Evolutionary conservation across 2,797 vertebrate species (phyloP).

Genomic region (Danio choprae): DNA sequence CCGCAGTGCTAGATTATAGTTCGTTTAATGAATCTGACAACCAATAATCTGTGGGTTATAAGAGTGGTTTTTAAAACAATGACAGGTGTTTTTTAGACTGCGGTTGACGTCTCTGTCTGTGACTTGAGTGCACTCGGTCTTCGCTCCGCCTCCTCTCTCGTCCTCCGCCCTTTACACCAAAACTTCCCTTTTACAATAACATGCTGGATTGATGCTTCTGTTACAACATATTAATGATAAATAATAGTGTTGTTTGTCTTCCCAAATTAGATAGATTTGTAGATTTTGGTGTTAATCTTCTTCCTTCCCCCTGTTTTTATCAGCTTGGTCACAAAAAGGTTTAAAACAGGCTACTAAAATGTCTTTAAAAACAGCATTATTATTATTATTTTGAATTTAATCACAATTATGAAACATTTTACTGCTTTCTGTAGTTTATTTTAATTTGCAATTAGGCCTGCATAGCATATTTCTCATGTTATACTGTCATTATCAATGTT

Average conservation of each 20-base stretch:
- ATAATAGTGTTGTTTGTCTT: neutral
- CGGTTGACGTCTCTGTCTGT: neutral
- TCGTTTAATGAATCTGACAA: neutral
- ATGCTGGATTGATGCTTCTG: neutral
- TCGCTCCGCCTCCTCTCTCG: slow-evolving; percentile 12
- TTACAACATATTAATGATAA: neutral
- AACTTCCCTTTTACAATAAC: neutral
- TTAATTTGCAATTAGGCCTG: no score
- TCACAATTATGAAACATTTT: neutral
- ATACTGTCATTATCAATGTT: no score
- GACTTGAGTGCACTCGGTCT: neutral
- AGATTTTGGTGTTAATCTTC: neutral
- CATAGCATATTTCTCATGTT: no score
- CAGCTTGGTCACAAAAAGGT: neutral
- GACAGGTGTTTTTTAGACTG: slow-evolving; percentile 1
- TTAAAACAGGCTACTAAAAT: neutral
- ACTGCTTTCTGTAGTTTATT: no score
- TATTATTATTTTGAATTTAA: neutral
- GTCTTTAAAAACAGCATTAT: neutral
- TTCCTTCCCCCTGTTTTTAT: neutral
- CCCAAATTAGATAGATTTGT: neutral
- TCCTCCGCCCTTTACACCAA: slow-evolving; percentile 3
- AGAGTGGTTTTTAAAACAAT: neutral
- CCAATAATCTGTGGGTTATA: neutral
- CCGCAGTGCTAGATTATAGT: neutral